Base-by-base conservation (phyloP, 2,797 vertebrate species). In the Diplodus puntazzo region DNA sequence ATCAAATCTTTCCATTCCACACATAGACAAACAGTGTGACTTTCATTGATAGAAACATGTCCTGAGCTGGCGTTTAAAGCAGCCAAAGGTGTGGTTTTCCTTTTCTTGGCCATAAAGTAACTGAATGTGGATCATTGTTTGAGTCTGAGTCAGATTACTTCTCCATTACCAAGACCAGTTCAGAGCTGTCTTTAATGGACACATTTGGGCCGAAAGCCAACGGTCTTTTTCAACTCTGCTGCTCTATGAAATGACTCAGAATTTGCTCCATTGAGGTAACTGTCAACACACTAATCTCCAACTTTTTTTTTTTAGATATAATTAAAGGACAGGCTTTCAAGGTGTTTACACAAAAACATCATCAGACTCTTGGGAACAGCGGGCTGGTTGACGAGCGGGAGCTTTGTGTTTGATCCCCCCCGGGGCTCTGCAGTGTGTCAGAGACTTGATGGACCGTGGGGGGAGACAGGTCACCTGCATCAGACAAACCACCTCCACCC, bases 301-400 rank as follows among this genome's bases (percentile, higher is more conserved):
- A 11, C 34, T 27, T 80, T 78, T 73, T 72, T 72, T 30, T 30
- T 4, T 30, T 62, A 23, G 53, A 50, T 67, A 57, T 88, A 83
- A 92, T 92, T 91, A 87, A 85, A 92, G 87, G 79, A 82, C 80
- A 79, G 45, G 81, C 81, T 88, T 87, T 91, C 78, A 62, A 69
- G 50, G 48, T 92, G 88, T 92, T 93, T 91, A 88, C 82, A 85
- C 87, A 63, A 87, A 88, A 93, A 88, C 86, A 91, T 9, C 30
- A 84, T 89, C 77, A 61, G 54, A 83, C 77, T 77, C 72, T 80
- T n/a, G 65, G 64, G 85, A 86, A 86, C 79, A 48, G 79, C 13
- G 73, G 77, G n/a, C 74, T 81, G 11, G 69, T 23, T 91, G 84
- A 87, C 69, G 74, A 83, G 73, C 25, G 34, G 77, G 80, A 63